Percentiles rank a stretch among this genome's conserved stretches.
phyloP scores from a whole-genome alignment of 1,140 invertebrate genomes.

The Heliothis subflexa region DNA sequence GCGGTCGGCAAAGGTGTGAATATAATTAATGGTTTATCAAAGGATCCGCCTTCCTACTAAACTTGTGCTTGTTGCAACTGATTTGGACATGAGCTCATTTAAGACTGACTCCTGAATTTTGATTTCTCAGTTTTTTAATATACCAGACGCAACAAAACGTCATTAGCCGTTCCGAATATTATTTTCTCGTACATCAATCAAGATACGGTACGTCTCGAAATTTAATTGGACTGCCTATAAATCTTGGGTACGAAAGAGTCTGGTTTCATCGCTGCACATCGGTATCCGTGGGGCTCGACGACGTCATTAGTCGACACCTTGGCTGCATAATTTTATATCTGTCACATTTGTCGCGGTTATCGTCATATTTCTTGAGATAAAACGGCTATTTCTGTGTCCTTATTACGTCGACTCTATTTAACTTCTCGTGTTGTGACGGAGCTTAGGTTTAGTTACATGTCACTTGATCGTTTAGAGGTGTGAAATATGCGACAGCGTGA shows the following conservation, averaged over 20 bases:
- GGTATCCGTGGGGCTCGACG: constrained; percentile 24
- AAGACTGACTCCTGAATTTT: constrained; percentile 43
- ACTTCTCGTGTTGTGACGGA: constrained; percentile 28
- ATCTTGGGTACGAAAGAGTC: constrained; percentile 49
- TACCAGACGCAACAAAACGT: constrained; percentile 16
- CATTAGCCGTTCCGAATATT: constrained; percentile 46
- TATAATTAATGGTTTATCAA: constrained; percentile 81
- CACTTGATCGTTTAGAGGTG: constrained; percentile 19
- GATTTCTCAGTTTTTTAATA: constrained; percentile 44
- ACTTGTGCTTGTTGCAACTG: constrained; percentile 48
- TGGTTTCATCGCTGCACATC: constrained; percentile 44
- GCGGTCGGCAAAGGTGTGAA: constrained; percentile 76
- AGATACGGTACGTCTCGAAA: constrained; percentile 48
- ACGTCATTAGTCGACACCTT: constrained; percentile 59
- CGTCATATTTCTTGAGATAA: constrained; percentile 47
- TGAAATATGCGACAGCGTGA: constrained; percentile 6
- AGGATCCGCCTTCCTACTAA: constrained; percentile 64
- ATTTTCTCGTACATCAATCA: constrained; percentile 58
- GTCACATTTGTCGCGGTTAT: constrained; percentile 49
- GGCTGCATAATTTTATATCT: constrained; percentile 47
- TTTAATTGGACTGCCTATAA: constrained; percentile 59
- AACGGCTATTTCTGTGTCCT: constrained; percentile 50
- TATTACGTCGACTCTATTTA: constrained; percentile 13
- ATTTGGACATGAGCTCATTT: constrained; percentile 63
- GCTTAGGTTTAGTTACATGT: constrained; percentile 28